These are phyloP conservation scores for Tolypeutes matacus DNA, from an alignment of 2,797 vertebrate species.

Conservation along the genomic window DNA sequence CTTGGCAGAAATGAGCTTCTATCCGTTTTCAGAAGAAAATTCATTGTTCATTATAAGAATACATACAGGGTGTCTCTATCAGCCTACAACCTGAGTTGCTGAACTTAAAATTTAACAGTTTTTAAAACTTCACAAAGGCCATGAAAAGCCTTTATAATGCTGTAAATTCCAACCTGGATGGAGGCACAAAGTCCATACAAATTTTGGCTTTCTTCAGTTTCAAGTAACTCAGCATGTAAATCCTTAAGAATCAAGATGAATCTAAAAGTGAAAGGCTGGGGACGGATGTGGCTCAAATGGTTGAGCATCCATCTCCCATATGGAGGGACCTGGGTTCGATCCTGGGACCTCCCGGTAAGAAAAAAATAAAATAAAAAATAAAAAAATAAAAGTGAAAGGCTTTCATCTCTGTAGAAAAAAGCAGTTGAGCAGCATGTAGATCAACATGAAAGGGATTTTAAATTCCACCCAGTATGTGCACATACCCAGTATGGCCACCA, in stretches of 20 bases:
- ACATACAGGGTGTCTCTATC: slow-evolving; percentile 64
- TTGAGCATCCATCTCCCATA: too few relatives aligned
- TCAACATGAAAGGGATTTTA: slow-evolving; percentile 23
- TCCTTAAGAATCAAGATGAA: slow-evolving; percentile 74
- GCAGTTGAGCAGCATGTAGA: background rate
- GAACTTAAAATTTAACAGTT: slow-evolving; percentile 78
- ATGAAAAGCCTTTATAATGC: slow-evolving; percentile 72
- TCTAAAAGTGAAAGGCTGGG: slow-evolving; percentile 76
- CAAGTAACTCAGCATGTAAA: slow-evolving; percentile 72
- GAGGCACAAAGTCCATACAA: slow-evolving; percentile 71
- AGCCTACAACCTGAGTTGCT: slow-evolving; percentile 63
- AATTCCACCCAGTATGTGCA: background rate
- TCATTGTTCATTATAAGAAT: slow-evolving; percentile 75
- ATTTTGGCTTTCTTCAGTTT: slow-evolving; percentile 73
- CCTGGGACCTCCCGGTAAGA: too few relatives aligned
- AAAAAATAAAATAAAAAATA: too few relatives aligned
- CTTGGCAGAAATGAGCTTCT: slow-evolving; percentile 56
- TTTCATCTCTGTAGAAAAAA: slow-evolving; percentile 49
- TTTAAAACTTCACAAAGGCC: slow-evolving; percentile 79
- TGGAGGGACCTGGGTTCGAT: too few relatives aligned
- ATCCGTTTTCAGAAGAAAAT: slow-evolving; percentile 74
- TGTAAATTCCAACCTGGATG: slow-evolving; percentile 74
- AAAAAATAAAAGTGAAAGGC: slow-evolving; percentile 77
- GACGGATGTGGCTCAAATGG: too few relatives aligned
- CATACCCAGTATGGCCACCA: too few relatives aligned